Conservation (phyloP, 2,797 vertebrate species). For the Hoplostethus mediterraneus region DNA sequence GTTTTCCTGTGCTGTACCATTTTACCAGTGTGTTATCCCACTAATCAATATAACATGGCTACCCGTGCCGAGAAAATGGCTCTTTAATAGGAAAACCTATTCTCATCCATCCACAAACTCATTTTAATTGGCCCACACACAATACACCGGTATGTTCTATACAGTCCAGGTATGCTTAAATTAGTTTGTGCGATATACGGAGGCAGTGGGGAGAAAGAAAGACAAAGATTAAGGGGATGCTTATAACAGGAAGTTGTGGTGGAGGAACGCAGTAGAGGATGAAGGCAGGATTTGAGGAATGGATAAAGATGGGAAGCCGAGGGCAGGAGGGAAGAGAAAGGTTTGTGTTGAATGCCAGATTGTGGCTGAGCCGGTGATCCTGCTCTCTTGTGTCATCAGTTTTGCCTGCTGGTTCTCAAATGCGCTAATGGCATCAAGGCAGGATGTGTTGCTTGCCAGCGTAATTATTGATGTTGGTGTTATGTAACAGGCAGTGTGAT, state of each 20-base stretch:
- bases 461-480: conserved; percentile 11
- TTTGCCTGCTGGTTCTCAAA: conserved; percentile 43
- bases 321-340: conserved; percentile 19
- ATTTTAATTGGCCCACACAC: conserved; percentile 55
- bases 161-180: conserved; percentile 38
- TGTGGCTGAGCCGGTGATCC: conserved; percentile 48
- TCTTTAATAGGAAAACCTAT: conserved; percentile 17
- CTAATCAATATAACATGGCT: conserved; percentile 50
- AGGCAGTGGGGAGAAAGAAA: conserved; percentile 42
- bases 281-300: conserved; percentile 62
- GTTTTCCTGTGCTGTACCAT: conserved; percentile 15
- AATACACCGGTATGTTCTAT: conserved; percentile 25
- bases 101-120: conserved; percentile 33
- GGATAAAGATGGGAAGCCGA: conserved; percentile 56
- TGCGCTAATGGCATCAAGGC: conserved; percentile 39
- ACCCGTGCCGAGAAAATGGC: conserved; percentile 31
- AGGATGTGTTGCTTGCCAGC: conserved; percentile 9
- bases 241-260: conserved; percentile 66
- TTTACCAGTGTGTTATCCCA: conserved; percentile 11
- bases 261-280: conserved; percentile 55
- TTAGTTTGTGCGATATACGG: conserved; percentile 53
- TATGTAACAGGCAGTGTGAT: background rate
- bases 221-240: conserved; percentile 60
- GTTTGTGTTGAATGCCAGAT: conserved; percentile 46
- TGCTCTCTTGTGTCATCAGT: conserved; percentile 37